phyloP scores from a whole-genome alignment of 2,113 vertebrate species.

The Mellivora capensis region DNA sequence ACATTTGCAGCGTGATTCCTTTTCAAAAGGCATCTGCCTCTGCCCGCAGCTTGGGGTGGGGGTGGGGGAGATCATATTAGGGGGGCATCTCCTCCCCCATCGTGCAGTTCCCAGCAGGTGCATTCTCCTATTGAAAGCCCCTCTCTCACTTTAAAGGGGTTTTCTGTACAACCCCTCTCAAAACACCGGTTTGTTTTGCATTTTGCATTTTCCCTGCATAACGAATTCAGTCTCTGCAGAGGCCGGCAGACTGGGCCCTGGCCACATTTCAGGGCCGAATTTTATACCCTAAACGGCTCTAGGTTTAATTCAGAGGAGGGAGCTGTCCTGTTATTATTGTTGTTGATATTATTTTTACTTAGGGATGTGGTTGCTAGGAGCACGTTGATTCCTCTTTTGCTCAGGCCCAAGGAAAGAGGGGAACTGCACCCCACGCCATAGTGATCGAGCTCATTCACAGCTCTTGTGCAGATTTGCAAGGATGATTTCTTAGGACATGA shows the following conservation, averaged over 20 bases:
- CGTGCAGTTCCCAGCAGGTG: conserved; percentile 50
- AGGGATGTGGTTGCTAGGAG: not conserved
- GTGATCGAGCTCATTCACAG: not conserved
- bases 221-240: conserved; percentile 46
- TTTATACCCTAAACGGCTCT: not conserved
- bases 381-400: not conserved
- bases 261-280: not conserved
- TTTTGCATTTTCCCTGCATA: conserved; percentile 53
- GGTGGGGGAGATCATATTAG: not conserved
- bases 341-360: conserved; percentile 29
- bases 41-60: not conserved
- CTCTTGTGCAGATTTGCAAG: not conserved
- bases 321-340: not conserved
- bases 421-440: not conserved
- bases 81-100: not conserved
- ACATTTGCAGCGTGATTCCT: conserved; percentile 42
- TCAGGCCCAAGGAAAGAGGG: not conserved
- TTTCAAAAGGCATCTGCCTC: conserved; percentile 48
- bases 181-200: conserved; percentile 10
- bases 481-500: not conserved
- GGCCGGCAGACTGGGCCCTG: not conserved
- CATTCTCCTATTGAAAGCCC: not conserved
- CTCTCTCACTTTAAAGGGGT: not conserved
- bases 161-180: conserved; percentile 13
- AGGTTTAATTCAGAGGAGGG: not conserved